Base-by-base conservation (phyloP, 2,113 vertebrate species). In the Pardalotus punctatus region DNA sequence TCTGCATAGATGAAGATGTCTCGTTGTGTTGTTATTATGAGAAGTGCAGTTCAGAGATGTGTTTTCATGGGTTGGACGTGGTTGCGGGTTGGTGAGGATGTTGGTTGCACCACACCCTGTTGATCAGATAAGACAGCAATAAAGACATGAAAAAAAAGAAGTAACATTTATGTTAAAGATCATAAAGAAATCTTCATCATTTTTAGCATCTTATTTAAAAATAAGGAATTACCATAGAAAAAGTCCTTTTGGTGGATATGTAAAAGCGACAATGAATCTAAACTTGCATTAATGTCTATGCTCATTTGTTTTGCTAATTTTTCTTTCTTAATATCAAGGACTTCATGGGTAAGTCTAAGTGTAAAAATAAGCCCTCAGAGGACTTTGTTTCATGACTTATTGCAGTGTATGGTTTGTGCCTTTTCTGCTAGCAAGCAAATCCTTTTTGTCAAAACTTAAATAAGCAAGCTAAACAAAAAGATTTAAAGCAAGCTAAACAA, bases 51-150 rank as follows among this genome's bases (percentile, higher is more conserved):
- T 93, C 42, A 82, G 42, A 90, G 38, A 19, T 36, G 17, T 91
- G 84, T 94, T 95, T 86, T 93, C 22, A 36, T 70, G 69, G 54
- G 47, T 70, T 91, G 78, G 64, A 81, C 69, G 27, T 69, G 61
- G 88, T 86, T 25, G 97, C 78, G 81, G 93, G 86, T 96, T 96
- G 86, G 20, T 81, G 94, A 93, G 90, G 91, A 94, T 97, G 61
- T 96, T 74, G 65, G 91, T 60, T 45, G 96, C 57, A 88, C 97
- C 96, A 97, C 98, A 97, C 98, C 97, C 97, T 96, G 77, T 95
- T 92, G 54, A 97, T 98, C 97, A 98, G 97, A 98, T 98, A 98
- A 98, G 86, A 56, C 25, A 83, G 53, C 71, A 86, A 60, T 77
- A 69, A 79, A 77, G 86, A 88, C 19, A 33, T 17, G 17, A n/a